phyloP scores from a whole-genome alignment of 2,113 vertebrate species.

The Hippocampus mohnikei region DNA sequence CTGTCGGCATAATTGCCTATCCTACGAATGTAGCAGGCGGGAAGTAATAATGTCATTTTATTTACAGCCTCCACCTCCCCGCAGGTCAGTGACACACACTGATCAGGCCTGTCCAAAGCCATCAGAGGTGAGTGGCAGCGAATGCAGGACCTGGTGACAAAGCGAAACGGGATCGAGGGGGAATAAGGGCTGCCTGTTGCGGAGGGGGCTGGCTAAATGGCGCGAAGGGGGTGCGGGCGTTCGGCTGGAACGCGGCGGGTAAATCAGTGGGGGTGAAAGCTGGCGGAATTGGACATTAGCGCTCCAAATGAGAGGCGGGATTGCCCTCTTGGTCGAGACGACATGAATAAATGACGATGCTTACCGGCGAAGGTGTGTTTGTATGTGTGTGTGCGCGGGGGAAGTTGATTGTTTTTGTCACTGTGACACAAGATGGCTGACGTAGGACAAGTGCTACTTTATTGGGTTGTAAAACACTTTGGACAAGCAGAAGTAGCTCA shows the following conservation, averaged over 20 bases:
- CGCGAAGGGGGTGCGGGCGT: slow-evolving; percentile 73
- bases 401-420: slow-evolving; percentile 19
- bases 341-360: slow-evolving; percentile 77
- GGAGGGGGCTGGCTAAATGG: slow-evolving; percentile 88
- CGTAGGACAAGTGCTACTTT: neutral
- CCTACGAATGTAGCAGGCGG: slow-evolving; percentile 95
- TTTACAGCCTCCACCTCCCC: slow-evolving; percentile 84
- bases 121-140: slow-evolving; percentile 99
- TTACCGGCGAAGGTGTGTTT: slow-evolving; percentile 21
- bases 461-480: neutral
- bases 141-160: slow-evolving; percentile 99
- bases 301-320: slow-evolving; percentile 97
- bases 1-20: slow-evolving; percentile 98
- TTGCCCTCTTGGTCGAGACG: slow-evolving; percentile 79
- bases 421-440: slow-evolving; percentile 3
- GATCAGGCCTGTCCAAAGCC: slow-evolving; percentile 99
- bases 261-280: slow-evolving; percentile 96
- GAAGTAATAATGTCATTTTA: slow-evolving; percentile 99
- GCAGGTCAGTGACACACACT: slow-evolving; percentile 99
- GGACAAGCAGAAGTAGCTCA: neutral
- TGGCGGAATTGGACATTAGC: slow-evolving; percentile 99
- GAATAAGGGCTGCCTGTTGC: slow-evolving; percentile 94
- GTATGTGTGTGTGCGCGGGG: slow-evolving; percentile 15
- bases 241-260: slow-evolving; percentile 77
- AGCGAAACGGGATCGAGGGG: slow-evolving; percentile 95